A percentile compares a stretch with the other conserved stretches of the same genome.
These are phyloP conservation scores for Malthinus seriepunctatus DNA, from an alignment of 2,888 invertebrate genomes.

Conservation along the genomic window DNA sequence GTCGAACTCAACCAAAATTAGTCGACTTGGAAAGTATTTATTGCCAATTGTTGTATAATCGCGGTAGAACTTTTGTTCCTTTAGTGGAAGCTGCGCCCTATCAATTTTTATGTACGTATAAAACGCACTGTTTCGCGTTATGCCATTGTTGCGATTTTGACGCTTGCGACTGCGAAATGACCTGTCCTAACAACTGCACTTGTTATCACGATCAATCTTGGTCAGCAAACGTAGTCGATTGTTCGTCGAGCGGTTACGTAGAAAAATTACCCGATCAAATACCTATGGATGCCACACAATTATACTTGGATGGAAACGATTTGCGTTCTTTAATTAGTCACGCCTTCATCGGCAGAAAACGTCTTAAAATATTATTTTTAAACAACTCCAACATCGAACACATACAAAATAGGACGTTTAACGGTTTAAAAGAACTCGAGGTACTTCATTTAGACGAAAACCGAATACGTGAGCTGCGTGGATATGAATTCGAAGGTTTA, in stretches of 20 bases:
- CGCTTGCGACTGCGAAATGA: slow-evolving; percentile 92
- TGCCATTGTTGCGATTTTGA: slow-evolving; percentile 92
- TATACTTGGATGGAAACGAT: slow-evolving; percentile 84
- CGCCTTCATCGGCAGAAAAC: slow-evolving; percentile 83
- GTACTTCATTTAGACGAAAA: slow-evolving; percentile 78
- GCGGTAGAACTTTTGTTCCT: slow-evolving; percentile 73
- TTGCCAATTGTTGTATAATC: slow-evolving; percentile 78
- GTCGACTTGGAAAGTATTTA: slow-evolving; percentile 83
- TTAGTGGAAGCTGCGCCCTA: slow-evolving; percentile 78
- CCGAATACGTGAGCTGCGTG: slow-evolving; percentile 68
- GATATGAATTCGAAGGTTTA: slow-evolving; percentile 80
- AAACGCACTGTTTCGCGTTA: slow-evolving; percentile 81
- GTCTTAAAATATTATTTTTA: slow-evolving; percentile 73
- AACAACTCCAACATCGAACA: slow-evolving; percentile 78
- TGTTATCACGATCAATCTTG: slow-evolving; percentile 89
- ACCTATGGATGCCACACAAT: slow-evolving; percentile 89
- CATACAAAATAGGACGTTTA: slow-evolving; percentile 82
- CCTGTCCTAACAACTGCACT: slow-evolving; percentile 83
- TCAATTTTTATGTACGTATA: slow-evolving; percentile 84
- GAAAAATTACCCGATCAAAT: slow-evolving; percentile 77
- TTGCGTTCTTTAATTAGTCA: slow-evolving; percentile 76
- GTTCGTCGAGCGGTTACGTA: slow-evolving; percentile 71
- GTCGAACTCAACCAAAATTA: slow-evolving; percentile 78
- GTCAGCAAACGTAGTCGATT: slow-evolving; percentile 85
- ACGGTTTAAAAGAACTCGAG: slow-evolving; percentile 78